Percentiles rank a stretch among this genome's conserved stretches.
Evolutionary conservation across 2,888 invertebrate species (phyloP).

Genomic region (Leucania comma): DNA sequence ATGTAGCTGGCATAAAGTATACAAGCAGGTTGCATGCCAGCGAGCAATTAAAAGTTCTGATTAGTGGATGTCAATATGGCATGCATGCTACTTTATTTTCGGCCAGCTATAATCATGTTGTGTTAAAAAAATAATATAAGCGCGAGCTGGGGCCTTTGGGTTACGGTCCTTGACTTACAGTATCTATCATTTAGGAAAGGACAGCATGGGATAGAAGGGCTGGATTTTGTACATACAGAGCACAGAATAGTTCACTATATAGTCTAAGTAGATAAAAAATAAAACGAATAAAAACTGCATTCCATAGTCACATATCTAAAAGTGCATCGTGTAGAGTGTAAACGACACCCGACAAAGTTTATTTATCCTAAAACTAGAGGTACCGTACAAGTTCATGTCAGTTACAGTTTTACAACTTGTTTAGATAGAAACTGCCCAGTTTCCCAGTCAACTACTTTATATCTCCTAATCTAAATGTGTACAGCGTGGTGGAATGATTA

Average conservation of each 20-base stretch:
- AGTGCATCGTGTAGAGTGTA: background rate
- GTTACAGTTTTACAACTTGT: conserved; percentile 33
- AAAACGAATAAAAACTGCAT: background rate
- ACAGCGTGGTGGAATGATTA: conserved; percentile 30
- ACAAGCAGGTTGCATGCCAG: no score
- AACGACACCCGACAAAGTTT: conserved; percentile 7
- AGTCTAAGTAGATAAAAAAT: background rate
- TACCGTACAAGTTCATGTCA: conserved; percentile 14
- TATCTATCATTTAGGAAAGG: no score
- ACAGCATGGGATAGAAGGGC: no score
- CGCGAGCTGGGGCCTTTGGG: no score
- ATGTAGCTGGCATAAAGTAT: no score
- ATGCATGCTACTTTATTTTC: no score
- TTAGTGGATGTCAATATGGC: no score
- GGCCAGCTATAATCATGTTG: no score
- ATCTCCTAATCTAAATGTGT: conserved; percentile 50
- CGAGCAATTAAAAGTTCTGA: no score
- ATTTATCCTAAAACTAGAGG: conserved; percentile 15
- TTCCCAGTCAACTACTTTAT: conserved; percentile 11
- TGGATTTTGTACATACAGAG: no score
- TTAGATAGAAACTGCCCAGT: conserved; percentile 13
- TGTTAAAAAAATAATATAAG: no score
- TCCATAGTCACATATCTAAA: background rate
- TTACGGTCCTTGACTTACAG: no score
- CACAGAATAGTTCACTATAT: background rate